These are phyloP conservation scores for Macrosteles quadrilineatus DNA, from an alignment of 1,140 invertebrate species.

Conservation along the genomic window DNA sequence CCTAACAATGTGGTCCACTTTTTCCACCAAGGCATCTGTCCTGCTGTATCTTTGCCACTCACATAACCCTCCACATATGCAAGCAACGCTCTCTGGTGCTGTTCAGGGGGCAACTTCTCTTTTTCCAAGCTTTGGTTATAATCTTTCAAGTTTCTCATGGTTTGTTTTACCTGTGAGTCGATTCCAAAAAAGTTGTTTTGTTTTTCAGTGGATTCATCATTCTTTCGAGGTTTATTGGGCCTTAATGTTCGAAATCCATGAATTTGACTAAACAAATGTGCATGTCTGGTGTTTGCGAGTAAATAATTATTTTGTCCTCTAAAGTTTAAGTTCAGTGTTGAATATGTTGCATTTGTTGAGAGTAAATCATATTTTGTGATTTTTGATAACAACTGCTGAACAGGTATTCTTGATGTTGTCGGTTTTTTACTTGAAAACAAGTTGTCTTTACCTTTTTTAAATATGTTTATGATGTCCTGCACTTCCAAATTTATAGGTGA, in stretches of 20 bases:
- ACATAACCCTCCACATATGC: constrained; percentile 3
- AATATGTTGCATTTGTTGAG: no score
- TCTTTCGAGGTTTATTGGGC: not conserved
- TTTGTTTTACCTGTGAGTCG: not conserved
- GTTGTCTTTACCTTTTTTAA: no score
- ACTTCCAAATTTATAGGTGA: no score
- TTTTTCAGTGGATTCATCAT: not conserved
- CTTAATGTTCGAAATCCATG: not conserved
- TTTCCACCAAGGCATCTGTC: not conserved
- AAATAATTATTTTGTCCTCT: no score
- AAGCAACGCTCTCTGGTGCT: not conserved
- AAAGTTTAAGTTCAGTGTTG: no score
- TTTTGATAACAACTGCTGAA: no score
- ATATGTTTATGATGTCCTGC: no score
- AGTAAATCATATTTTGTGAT: no score
- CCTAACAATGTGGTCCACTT: no score
- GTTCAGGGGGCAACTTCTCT: not conserved
- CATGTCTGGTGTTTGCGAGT: no score
- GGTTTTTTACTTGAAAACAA: no score
- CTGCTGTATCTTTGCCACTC: not conserved
- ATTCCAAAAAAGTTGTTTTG: not conserved
- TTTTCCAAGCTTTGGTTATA: not conserved
- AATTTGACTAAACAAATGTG: constrained; percentile 15
- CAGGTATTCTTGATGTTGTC: no score
- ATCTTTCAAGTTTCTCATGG: not conserved